A percentile compares a stretch with the other conserved stretches of the same genome.
phyloP scores from a whole-genome alignment of 2,888 invertebrate species.

The Ommatoiulus sabulosus region DNA sequence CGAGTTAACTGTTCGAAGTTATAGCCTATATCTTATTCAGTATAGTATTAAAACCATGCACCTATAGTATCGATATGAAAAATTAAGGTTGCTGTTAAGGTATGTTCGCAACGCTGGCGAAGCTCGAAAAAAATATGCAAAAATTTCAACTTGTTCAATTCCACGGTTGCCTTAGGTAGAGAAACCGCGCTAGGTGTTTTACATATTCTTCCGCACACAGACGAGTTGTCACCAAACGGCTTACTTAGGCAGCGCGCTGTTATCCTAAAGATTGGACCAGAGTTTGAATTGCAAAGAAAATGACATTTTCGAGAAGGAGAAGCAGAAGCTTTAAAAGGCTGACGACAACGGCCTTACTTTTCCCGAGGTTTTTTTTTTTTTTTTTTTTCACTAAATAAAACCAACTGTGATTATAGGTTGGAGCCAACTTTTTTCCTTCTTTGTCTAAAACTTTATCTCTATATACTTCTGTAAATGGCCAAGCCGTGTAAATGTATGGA shows the following conservation, averaged over 20 bases:
- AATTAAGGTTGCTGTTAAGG: background rate
- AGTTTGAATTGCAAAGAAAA: constrained; percentile 39
- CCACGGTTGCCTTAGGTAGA: background rate
- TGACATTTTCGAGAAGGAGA: constrained; percentile 17
- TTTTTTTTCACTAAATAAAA: constrained; percentile 9
- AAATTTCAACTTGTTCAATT: background rate
- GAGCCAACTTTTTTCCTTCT: constrained; percentile 4
- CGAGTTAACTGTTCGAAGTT: no score
- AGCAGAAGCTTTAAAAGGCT: constrained; percentile 23
- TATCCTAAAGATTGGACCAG: constrained; percentile 24
- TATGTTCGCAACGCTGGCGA: background rate
- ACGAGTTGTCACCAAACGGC: constrained; percentile 40
- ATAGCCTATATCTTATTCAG: no score
- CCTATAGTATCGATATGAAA: background rate
- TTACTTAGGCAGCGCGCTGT: background rate
- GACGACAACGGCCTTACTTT: constrained; percentile 36
- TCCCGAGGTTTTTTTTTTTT: background rate
- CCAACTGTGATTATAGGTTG: constrained; percentile 39
- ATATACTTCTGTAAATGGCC: background rate
- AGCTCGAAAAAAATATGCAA: background rate
- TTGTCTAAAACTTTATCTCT: constrained; percentile 36
- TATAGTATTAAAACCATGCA: background rate
- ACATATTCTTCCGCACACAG: background rate
- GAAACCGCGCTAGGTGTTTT: background rate
- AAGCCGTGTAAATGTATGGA: constrained; percentile 38